Conservation (phyloP, 2,797 vertebrate species). For the Morus bassanus region DNA sequence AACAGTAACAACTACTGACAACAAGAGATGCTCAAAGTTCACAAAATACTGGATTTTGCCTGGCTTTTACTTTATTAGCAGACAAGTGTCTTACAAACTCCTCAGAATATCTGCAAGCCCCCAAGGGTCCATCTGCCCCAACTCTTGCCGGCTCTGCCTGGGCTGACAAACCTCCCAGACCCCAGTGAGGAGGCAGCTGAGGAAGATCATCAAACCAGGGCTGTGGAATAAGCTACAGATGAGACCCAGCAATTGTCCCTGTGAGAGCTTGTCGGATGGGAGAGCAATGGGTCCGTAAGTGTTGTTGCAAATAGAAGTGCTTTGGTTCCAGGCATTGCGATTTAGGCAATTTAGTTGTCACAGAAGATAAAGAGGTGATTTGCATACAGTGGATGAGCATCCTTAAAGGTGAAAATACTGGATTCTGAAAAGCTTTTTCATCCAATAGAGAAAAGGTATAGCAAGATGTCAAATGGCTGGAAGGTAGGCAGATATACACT, state of each 20-base stretch:
- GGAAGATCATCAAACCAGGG: neutral
- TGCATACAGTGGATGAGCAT: neutral
- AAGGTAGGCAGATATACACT: neutral
- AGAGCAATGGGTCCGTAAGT: neutral
- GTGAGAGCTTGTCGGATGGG: neutral
- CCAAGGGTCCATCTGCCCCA: neutral
- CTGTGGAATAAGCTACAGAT: neutral
- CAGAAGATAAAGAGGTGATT: neutral
- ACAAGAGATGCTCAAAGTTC: neutral
- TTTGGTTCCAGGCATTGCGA: neutral
- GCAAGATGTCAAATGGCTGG: neutral
- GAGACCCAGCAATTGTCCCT: neutral
- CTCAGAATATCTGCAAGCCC: neutral
- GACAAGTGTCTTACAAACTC: neutral
- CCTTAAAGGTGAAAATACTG: neutral
- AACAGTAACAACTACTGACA: neutral
- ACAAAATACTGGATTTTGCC: neutral
- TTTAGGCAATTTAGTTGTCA: neutral
- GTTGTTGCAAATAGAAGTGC: neutral
- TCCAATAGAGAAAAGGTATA: neutral
- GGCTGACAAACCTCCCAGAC: neutral
- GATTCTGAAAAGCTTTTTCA: neutral
- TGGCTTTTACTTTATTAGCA: neutral
- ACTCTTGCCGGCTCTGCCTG: neutral
- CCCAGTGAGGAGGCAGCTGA: neutral